A percentile compares a stretch with the other conserved stretches of the same genome.
Evolutionary conservation across 2,113 vertebrate species (phyloP).

Genomic region (Madoqua kirkii): DNA sequence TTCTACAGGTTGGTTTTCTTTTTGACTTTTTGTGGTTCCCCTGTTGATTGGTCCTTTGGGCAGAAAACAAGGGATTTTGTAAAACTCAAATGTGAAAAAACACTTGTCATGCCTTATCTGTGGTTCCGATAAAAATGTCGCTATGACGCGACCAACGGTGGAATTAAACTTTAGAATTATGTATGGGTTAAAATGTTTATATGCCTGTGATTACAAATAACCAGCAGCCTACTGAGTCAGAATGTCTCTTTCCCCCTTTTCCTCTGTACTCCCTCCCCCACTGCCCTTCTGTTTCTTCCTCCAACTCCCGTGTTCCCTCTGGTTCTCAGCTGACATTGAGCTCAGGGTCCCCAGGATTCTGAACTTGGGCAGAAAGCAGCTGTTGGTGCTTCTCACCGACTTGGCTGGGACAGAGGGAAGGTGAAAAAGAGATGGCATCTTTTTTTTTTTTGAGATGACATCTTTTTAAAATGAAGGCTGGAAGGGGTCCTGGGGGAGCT

Average conservation of each 20-base stretch:
- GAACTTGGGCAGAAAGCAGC: neutral
- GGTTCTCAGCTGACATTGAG: neutral
- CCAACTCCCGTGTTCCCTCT: fast-evolving
- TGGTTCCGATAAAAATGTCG: neutral
- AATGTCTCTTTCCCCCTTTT: too few species aligned
- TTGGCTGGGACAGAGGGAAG: neutral
- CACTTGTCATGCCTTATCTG: neutral
- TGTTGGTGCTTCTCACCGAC: neutral
- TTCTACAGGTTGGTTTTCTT: neutral
- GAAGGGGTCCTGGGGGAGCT: neutral
- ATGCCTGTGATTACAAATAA: neutral
- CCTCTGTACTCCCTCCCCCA: neutral
- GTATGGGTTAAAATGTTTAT: neutral
- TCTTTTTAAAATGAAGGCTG: neutral
- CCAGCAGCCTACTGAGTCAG: neutral
- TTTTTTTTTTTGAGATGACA: neutral
- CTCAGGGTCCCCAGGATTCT: neutral
- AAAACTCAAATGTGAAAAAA: neutral
- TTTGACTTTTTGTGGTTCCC: neutral
- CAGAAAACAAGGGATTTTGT: neutral
- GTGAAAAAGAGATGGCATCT: neutral
- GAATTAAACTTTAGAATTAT: neutral
- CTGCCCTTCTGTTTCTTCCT: neutral
- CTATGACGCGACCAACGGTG: neutral
- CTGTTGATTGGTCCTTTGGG: neutral